Base-by-base conservation (phyloP, 2,888 invertebrate genomes). In the Asteroscopus sphinx region DNA sequence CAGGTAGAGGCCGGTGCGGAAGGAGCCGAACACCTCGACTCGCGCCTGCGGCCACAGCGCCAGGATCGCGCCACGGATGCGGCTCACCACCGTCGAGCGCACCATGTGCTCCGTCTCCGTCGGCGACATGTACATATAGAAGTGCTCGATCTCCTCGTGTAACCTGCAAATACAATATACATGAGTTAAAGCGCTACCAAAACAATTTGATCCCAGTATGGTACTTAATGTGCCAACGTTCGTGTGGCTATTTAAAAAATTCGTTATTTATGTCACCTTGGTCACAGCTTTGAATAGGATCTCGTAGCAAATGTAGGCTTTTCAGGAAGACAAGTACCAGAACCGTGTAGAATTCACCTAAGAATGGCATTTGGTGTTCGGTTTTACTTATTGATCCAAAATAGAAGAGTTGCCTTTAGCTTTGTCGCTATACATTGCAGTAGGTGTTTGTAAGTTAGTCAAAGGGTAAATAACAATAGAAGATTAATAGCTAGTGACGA, bases 11-110 rank as follows among this genome's bases (percentile, higher is more conserved):
- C 99, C 99, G 68, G 99, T 99, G 78, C 98, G 96, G 94, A 99
- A 99, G 83, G 99, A 99, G 82, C 99, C 99, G 95, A 99, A 99
- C 82, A 99, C 97, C 94, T 99, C 98, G 72, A 99, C 99, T 89
- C 97, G 95, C 59, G 99, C 98, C 85, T 97, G 96, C 60, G 98
- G 98, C 98, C 99, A 99, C 80, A 99, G 95, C 81, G 97, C 95
- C 73, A 96, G 95, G 85, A 99, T 98, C 66, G 98, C 97, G 80
- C 96, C 95, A 83, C 97, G 97, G 87, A 99, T 99, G 81, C 98
- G 96, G 81, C 96, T 96, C 74, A 99, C 98, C 63, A 99, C 99
- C 81, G 97, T 96, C 51, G 97, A 95, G 65, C 99, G 96, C 89
- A 99, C 96, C 84, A 96, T 95, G 91, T 98, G 98, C 90, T 99